Base-by-base conservation (phyloP, 2,113 vertebrate genomes). In the Lates calcarifer region DNA sequence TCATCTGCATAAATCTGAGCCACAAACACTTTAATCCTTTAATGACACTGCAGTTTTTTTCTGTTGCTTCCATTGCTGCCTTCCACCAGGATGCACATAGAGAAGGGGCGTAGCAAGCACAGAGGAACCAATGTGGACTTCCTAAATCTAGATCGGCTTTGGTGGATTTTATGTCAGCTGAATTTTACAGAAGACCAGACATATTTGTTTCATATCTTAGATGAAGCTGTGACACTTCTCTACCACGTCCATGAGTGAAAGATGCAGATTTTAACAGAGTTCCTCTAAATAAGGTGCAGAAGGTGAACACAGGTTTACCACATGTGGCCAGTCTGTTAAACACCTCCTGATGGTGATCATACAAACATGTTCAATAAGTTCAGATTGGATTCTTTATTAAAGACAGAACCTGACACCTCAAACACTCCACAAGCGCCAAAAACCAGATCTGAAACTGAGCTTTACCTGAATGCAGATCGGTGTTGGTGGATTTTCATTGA, bases 131-230 rank as follows among this genome's bases (percentile, higher is more conserved):
- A 18, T 8, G 1, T 15, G 3, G 12, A n/a, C 45, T 45, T n/a
- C 1, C 4, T 10, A 8, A 49, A 26, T 0, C n/a, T 1, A 5
- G 5, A n/a, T 6, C 1, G 0, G 10, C 8, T 39, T 9, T 22
- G 15, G 15, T 62, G 6, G 11, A 6, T 62, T 37, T 26, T 0
- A 37, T 29, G 0, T 22, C 0, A 3, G 37, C 67, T 41, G 55
- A 68, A 57, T 60, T 37, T 0, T 26, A 6, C 6, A 24, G 2
- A 5, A 31, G 5, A 39, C 9, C 47, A 1, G 1, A 18, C 11
- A n/a, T 2, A 3, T 35, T 35, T 3, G 22, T 14, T 2, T 37
- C 15, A 37, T 31, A 28, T 22, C 7, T 17, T 6, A 17, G 0
- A 31, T 13, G 5, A 1, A 2, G 6, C 6, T 4, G n/a, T 22